These are phyloP conservation scores for Zaprionus vittiger DNA, from an alignment of 1,140 invertebrate genomes.

Conservation along the genomic window DNA sequence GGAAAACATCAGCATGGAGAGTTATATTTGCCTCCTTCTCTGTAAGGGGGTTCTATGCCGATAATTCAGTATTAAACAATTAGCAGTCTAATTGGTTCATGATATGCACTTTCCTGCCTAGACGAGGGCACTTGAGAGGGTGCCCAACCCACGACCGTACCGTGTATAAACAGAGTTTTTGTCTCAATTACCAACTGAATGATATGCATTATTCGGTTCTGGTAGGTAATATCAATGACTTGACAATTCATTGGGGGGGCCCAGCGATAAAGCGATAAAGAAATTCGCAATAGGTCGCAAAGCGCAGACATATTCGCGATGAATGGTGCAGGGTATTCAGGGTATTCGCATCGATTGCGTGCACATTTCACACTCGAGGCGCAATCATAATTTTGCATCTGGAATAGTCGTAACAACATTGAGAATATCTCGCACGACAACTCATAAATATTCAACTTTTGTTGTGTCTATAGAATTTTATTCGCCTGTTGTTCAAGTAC, in stretches of 20 bases:
- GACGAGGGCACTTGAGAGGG: conserved; percentile 6
- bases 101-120: conserved; percentile 26
- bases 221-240: conserved; percentile 32
- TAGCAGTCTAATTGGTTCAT: conserved; percentile 26
- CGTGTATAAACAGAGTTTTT: neutral
- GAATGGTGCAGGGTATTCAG: conserved; percentile 6
- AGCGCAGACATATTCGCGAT: neutral
- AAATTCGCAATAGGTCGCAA: conserved; percentile 29
- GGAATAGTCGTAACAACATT: conserved; percentile 43
- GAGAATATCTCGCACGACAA: conserved; percentile 58
- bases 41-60: neutral
- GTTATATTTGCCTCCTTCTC: neutral
- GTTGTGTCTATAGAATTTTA: conserved; percentile 65
- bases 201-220: conserved; percentile 34
- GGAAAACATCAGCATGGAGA: neutral
- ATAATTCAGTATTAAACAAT: neutral
- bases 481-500: conserved; percentile 37
- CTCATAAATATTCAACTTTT: conserved; percentile 74
- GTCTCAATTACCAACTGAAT: conserved; percentile 39
- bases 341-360: conserved; percentile 11
- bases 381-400: conserved; percentile 35
- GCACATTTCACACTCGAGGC: conserved; percentile 7
- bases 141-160: neutral
- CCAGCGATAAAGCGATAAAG: conserved; percentile 7
- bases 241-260: conserved; percentile 8